Base-by-base conservation (phyloP, 2,888 invertebrate genomes). In the Spicauda simplicius region DNA sequence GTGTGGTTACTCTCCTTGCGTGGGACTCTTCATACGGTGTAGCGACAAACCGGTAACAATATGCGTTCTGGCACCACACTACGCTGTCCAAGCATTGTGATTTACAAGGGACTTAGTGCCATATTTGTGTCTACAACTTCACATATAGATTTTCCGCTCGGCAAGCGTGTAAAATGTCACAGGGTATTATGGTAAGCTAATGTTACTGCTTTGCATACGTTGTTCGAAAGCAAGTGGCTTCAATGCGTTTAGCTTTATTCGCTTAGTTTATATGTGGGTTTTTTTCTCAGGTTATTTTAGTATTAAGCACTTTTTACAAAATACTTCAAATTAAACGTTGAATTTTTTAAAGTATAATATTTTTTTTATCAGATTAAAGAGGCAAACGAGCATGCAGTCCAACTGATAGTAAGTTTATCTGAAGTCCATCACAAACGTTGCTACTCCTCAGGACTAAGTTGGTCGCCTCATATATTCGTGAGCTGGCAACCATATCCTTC, bases 121-220 rank as follows among this genome's bases (percentile, higher is more conserved):
- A 66, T 66, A 66, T 66, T 65, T 54, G 65, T 65, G 65, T 65
- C 65, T 59, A 65, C 65, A 66, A 66, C 60, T 66, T 66, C 66
- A 65, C 65, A 65, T 65, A 59, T 45, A 59, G 65, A 59, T 59
- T 65, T 59, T 30, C 58, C 65, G 59, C 65, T 54, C 48, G 54
- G 65, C 59, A 57, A 65, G 30, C 59, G 59, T 65, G 64, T 64
- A 64, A 64, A 62, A 53, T 64, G 65, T 65, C 65, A 65, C 53
- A 45, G 59, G 65, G 65, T 65, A 65, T 65, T 65, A 65, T 59
- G 65, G 65, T 65, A 65, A 65, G 64, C 65, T 65, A 65, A 65
- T 65, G 65, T 59, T 65, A 59, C 65, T 53, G 64, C 59, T 65
- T 65, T 65, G 65, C 65, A 65, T 65, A 65, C 58, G 59, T 54